Base-by-base conservation (phyloP, 2,113 vertebrate species). In the Emydocephalus ijimae region DNA sequence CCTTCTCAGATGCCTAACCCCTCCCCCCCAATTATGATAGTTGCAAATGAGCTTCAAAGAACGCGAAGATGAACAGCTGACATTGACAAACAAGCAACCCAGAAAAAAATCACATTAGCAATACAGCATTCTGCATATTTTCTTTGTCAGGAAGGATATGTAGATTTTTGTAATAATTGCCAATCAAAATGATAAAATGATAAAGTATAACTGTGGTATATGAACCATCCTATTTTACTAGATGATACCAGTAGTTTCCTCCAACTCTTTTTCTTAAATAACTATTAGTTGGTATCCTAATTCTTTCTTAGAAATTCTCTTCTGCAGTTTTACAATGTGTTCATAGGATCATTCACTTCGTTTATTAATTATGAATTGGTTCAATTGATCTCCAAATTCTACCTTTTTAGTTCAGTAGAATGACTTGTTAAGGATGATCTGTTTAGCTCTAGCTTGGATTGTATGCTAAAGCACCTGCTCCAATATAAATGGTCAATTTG, bases 1-100 rank as follows among this genome's bases (percentile, higher is more conserved):
- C 56, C 55, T 23, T 57, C 56, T 14, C 15, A 55, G 54, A 15
- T 55, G 54, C 54, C 15, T 20, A 21, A 7, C 21, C 6, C 6
- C 5, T 0, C 6, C 21, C 21, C 21, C 43, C 43, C 43, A 43
- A 6, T 57, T 57, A 23, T 57, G 20, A 21, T 5, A 57, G 56
- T 57, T 57, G 1, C 56, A 8, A 57, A 57, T 5, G 21, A 57
- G 2, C 21, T 57, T 57, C 50, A 57, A 57, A 57, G 56, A 57
- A 57, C 7, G 21, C 2, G 56, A 57, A 56, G 55, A 56, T 56
- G 55, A 20, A 18, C 55, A 56, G 18, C 55, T 56, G 55, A 56
- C 55, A 20, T 90, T 94, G 74, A 48, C 43, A 18, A n/a, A 88
- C 34, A 52, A 4, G 52, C 86, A 88, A 96, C 64, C 54, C 39